Evolutionary conservation across 1,140 invertebrate species (phyloP), one percentile per base, ranked within the genome.

Genomic region (Drosophila takahashii): DNA sequence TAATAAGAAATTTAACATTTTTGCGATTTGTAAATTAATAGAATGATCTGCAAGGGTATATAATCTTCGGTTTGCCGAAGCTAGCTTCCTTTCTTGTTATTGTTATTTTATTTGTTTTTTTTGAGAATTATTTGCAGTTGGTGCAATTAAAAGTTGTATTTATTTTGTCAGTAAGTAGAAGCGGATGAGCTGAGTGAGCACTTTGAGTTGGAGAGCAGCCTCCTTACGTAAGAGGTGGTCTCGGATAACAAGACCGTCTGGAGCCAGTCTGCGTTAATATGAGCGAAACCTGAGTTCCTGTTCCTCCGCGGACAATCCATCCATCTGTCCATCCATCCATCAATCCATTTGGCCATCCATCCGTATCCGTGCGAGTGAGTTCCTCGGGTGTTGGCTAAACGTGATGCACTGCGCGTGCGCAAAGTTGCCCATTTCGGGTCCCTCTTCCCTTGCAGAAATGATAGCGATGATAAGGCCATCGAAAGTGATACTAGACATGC

Each of bases 401-500:
- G 41, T 44, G 41, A 44, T 44, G 41, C 15, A 18, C 16, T 44
- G 66, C 66, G 64, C 66, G 64, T 70, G 66, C 66, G 50, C 64
- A 13, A 34, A 51, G n/a, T 27, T 22, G 11, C 37, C 37, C 51
- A 51, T 7, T 4, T 18, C 13, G 6, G n/a, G 54, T 10, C 4
- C 13, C 53, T 10, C 13, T 44, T 48, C 26, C 59, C 13, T 44
- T 39, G 26, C 59, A 36, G 50, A 37, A 37, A 32, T 27, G 41
- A 67, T 51, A 52, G 29, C 65, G 3, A 8, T 62, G 61, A 66
- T 67, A 69, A 67, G 61, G 16, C 60, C 47, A 67, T 70, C 50
- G 66, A 70, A 70, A 70, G 62, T 67, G 66, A 70, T 70, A 69
- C 66, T 34, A 69, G 62, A 70, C 50, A 70, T 70, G 66, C 66